phyloP scores from a whole-genome alignment of 2,888 invertebrate species.

The Lumbricus terrestris region DNA sequence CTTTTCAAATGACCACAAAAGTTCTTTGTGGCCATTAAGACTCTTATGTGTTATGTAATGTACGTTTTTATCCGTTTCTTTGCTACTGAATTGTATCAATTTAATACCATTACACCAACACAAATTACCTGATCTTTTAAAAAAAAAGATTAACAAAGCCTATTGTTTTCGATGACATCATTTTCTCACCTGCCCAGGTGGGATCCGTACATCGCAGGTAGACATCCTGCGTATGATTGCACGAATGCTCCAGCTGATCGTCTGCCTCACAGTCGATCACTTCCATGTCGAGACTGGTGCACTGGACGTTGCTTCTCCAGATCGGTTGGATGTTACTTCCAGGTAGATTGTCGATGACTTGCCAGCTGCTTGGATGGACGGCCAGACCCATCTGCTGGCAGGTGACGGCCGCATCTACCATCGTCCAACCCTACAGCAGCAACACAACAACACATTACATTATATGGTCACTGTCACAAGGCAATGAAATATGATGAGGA shows the following conservation, averaged over 20 bases:
- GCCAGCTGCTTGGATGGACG: constrained; percentile 88
- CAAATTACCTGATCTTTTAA: too few relatives aligned
- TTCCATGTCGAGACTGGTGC: constrained; percentile 86
- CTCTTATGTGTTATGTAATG: too few relatives aligned
- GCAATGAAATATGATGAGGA: background rate
- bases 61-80: too few relatives aligned
- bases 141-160: too few relatives aligned
- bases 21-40: too few relatives aligned
- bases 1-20: too few relatives aligned
- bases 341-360: constrained; percentile 44
- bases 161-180: too few relatives aligned
- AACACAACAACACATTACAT: background rate
- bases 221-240: constrained; percentile 52
- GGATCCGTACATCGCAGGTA: constrained; percentile 57
- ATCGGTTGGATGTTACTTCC: constrained; percentile 64
- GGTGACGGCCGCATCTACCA: constrained; percentile 83
- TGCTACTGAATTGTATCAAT: too few relatives aligned
- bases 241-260: constrained; percentile 74
- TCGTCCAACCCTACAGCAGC: constrained; percentile 78
- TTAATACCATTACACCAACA: too few relatives aligned
- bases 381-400: constrained; percentile 92
- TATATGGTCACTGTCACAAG: background rate
- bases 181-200: constrained; percentile 59
- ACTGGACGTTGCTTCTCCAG: constrained; percentile 75
- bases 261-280: constrained; percentile 76